Evolutionary conservation across 2,113 vertebrate genomes (phyloP), one percentile per base, ranked within the genome.

Genomic region (Chlorodrepanis virens): DNA sequence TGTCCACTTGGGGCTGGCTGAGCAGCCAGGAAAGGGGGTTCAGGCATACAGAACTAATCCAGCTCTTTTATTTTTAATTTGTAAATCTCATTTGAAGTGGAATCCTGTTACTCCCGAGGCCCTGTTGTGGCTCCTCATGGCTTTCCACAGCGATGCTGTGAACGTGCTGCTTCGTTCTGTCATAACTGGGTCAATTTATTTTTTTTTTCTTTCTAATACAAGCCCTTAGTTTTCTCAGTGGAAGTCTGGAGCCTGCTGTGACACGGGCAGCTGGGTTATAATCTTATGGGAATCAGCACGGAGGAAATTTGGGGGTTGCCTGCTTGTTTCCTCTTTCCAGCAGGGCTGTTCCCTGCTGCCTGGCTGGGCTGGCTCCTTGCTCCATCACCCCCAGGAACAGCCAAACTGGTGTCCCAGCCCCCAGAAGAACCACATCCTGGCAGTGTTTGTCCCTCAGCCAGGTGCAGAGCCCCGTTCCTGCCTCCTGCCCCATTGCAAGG

Each of bases 121-220:
- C 64, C 52, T 31, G 72, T 7, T 80, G 91, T 59, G 86, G 86
- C n/a, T 74, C 83, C 61, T 86, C 14, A 4, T 1, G 47, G 86
- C 60, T 56, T 63, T 81, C 80, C 39, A 68, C 83, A 18, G 71
- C 0, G 3, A 45, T 17, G 83, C 92, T 23, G 61, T 59, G 21
- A 23, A 54, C 10, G 4, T 1, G 68, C 83, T 83, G 89, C 37
- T 83, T 78, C 3, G 2, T 78, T 94, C 83, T 94, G 94, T 95
- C 89, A 40, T 81, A 96, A 97, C 91, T 93, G 93, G 96, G 96
- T 93, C 95, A 75, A 33, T 61, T 83, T 28, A 8, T 28, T 42
- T 60, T 49, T 60, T 53, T 60, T 29, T 33, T 61, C 10, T 92
- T 89, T 81, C 72, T 80, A 78, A 90, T 74, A 52, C 33, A 44